A percentile compares a stretch with the other conserved stretches of the same genome.
phyloP scores from a whole-genome alignment of 2,888 invertebrate genomes.

The Hyposoter didymator region DNA sequence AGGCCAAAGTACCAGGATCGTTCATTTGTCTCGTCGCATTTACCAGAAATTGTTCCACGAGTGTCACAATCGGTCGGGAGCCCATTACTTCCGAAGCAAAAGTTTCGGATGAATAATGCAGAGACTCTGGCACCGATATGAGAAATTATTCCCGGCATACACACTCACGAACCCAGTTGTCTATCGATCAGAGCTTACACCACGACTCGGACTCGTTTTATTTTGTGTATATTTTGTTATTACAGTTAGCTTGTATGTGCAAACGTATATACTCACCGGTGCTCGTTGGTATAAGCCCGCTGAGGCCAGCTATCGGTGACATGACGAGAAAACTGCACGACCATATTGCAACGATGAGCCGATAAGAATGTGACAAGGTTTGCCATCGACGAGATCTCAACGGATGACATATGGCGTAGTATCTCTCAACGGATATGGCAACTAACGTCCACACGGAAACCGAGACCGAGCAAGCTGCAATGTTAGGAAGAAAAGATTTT shows the following conservation, averaged over 20 bases:
- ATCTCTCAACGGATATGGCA: conserved; percentile 91
- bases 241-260: not conserved
- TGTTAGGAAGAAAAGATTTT: conserved; percentile 27
- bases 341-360: conserved; percentile 89
- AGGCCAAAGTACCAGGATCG: conserved; percentile 34
- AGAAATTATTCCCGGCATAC: conserved; percentile 45
- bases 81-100: conserved; percentile 42
- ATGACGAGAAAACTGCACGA: conserved; percentile 87
- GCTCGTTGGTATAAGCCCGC: conserved; percentile 86
- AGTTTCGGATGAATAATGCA: conserved; percentile 55
- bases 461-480: conserved; percentile 90
- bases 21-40: conserved; percentile 42
- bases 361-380: conserved; percentile 90
- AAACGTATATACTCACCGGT: conserved; percentile 64
- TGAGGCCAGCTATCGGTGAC: conserved; percentile 87
- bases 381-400: conserved; percentile 91
- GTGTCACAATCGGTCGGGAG: conserved; percentile 24
- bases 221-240: not conserved
- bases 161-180: not conserved
- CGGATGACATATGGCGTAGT: conserved; percentile 92
- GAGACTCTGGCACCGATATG: conserved; percentile 36
- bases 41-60: conserved; percentile 35
- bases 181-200: not conserved
- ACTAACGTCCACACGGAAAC: conserved; percentile 92
- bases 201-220: not conserved